Base-by-base conservation (phyloP, 2,888 invertebrate species). In the Elmis aenea region DNA sequence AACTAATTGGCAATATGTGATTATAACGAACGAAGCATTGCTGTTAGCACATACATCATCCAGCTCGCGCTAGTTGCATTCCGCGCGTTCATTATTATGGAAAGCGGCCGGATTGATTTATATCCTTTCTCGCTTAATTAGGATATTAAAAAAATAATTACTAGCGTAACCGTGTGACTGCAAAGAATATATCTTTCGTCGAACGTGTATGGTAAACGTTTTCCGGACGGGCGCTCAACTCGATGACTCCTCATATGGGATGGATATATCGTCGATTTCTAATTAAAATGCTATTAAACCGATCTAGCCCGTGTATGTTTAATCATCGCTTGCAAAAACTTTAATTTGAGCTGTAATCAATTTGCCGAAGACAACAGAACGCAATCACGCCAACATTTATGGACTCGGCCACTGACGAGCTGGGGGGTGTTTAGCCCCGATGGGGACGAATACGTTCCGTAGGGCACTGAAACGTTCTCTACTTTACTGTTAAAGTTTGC, bases 1-100 rank as follows among this genome's bases (percentile, higher is more conserved):
- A 66, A 65, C 65, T 66, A 66, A 66, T 66, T 66, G 66, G 63
- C 65, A 66, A 66, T 66, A 66, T 64, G 65, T 62, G 64, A 66
- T 66, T 66, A 66, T 64, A 65, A 63, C 64, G 60, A 64, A 64
- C 64, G 57, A 50, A 53, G 58, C 57, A 51, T 57, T 52, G 55
- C 54, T 50, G 51, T 51, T 52, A 46, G 52, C 53, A 54, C 57
- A 61, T 65, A 62, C 59, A 64, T 64, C 61, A 63, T 62, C 55
- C 45, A 48, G 46, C 40, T 41, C 38, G 38, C 32, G 38, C 37
- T 36, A 31, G 36, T 30, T 38, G 46, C 51, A 51, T 56, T 54
- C 54, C 50, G 42, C 54, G 48, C 50, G n/a, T n/a, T 57, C 55
- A 54, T 59, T 56, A 58, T 56, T 55, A 52, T 48, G 46, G 48